Base-by-base conservation (phyloP, 2,888 invertebrate species). In the Protonemura montana region DNA sequence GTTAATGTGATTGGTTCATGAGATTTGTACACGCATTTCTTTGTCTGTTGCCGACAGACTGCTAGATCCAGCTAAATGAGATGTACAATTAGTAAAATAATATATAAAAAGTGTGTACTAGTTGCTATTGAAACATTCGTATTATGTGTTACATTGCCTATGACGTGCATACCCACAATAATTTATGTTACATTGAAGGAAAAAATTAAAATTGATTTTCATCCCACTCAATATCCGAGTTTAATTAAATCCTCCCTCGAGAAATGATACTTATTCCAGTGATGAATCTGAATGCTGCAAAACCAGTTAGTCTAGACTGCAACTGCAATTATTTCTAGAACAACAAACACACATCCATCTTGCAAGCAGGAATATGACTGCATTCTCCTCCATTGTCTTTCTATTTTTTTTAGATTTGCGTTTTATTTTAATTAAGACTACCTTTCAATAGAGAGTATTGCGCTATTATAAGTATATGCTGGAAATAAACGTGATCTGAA, bases 71-170 rank as follows among this genome's bases (percentile, higher is more conserved):
- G 26, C 82, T n/a, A 83, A 26, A 30, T 83, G 25, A 82, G 29
- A 82, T 28, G 82, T 82, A 26, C 41, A 26, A 83, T 83, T 83
- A 26, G n/a, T 28, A 28, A 84, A 84, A n/a, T 21, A 84, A 76
- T n/a, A 28, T 21, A 76, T 76, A 10, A 27, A 42, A 27, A 28
- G 27, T 28, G 27, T 84, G 76, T 76, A 27, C 42, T 84, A 84
- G 59, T 76, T 84, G 76, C 59, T 59, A 76, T 35, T 84, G 84
- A 84, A 84, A 84, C 84, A 59, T 84, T 84, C 84, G 42, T 84
- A 84, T 59, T 84, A 84, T 84, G n/a, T 84, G 84, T 84, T 84
- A 59, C 84, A 28, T 82, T 84, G 84, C 84, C 84, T 84, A 76
- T 26, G 25, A 59, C 76, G 76, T 84, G 59, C 81, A 78, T 21